phyloP scores from a whole-genome alignment of 2,888 invertebrate species.

The Sarcophaga subvicina region DNA sequence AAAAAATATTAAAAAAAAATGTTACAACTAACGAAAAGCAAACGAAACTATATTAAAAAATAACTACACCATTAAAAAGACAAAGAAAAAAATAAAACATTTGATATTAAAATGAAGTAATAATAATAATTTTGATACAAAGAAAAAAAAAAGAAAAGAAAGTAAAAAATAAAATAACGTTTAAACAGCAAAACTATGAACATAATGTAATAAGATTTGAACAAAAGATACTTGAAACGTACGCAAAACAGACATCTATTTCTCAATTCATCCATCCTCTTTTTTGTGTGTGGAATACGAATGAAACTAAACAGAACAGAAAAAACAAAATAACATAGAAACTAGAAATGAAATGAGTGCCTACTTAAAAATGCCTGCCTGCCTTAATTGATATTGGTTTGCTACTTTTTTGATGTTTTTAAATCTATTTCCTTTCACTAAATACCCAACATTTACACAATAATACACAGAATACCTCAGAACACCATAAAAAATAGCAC shows the following conservation, averaged over 20 bases:
- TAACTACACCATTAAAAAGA: constrained; percentile 28
- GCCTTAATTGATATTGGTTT: constrained; percentile 73
- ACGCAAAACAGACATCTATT: constrained; percentile 68
- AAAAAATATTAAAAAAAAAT: constrained; percentile 55
- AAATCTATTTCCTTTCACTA: constrained; percentile 63
- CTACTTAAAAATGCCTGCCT: constrained; percentile 74
- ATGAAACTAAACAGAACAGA: constrained; percentile 68
- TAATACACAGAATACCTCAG: constrained; percentile 20
- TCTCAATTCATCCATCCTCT: constrained; percentile 56
- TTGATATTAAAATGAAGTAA: constrained; percentile 27
- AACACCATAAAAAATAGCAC: constrained; percentile 12
- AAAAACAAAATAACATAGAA: constrained; percentile 42
- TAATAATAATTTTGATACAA: constrained; percentile 52
- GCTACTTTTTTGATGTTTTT: constrained; percentile 71
- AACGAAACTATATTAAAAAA: constrained; percentile 32
- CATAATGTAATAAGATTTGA: neutral
- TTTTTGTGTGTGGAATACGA: constrained; percentile 68
- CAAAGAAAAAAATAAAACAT: constrained; percentile 32
- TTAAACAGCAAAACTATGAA: neutral
- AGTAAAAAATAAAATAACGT: constrained; percentile 45
- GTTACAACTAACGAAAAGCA: constrained; percentile 27
- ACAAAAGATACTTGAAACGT: constrained; percentile 61
- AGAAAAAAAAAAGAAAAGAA: constrained; percentile 43
- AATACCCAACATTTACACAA: constrained; percentile 2
- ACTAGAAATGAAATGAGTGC: constrained; percentile 72